Evolutionary conservation across 2,888 invertebrate genomes (phyloP), one percentile per base, ranked within the genome.

Genomic region (Sycophila texana): DNA sequence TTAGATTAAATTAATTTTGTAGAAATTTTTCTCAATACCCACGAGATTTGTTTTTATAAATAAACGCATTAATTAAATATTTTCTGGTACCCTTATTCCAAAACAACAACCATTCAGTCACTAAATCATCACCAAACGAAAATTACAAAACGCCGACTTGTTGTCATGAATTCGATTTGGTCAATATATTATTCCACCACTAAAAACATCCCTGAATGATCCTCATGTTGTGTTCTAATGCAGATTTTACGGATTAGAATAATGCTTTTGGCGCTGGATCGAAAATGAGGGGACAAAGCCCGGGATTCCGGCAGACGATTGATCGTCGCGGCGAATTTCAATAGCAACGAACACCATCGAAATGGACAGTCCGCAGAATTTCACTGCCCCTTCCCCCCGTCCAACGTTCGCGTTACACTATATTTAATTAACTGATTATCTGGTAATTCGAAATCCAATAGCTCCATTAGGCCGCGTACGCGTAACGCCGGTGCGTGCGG

Each of bases 351-450:
- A 16, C 3, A n/a, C 47, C 12, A 53, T 22, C 58, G 60, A 78
- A 74, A 68, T 74, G 55, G 55, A 18, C 68, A 58, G 53, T 39
- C 60, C 26, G n/a, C 47, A 26, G 63, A 14, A 66, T 20, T 73
- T 22, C 58, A 12, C 22, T 10, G 12, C 58, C 2, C 18, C 39
- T 22, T 58, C 22, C n/a, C 39, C 14, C 14, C 51, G 26, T 20
- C 72, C 14, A 22, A n/a, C 67, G 68, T 78, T 60, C 14, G 12
- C 67, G 68, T 78, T 60, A 67, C 61, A 57, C 70, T 74, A 78
- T 74, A 74, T 78, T 78, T 78, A 78, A 78, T 78, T 78, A 78
- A 78, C 78, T 74, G 74, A 78, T 78, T 74, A 72, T 63, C 68
- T 74, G 74, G 70, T 74, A 78, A 78, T 78, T 78, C 74, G 63